phyloP scores from a whole-genome alignment of 2,113 vertebrate genomes.

The Tichodroma muraria region DNA sequence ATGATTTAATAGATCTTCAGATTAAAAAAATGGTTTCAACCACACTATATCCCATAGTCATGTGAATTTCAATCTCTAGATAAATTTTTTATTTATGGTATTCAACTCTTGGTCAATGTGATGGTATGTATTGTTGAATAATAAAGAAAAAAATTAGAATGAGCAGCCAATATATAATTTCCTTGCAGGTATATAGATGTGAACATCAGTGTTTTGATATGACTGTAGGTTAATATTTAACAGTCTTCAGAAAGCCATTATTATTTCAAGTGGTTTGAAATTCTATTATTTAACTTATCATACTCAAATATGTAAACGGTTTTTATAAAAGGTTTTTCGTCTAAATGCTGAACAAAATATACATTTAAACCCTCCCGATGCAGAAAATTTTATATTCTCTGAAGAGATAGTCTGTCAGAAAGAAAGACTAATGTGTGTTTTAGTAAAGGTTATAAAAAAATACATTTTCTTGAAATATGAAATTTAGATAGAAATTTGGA shows the following conservation, averaged over 20 bases:
- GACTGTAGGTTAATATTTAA: not conserved
- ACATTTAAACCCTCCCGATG: not conserved
- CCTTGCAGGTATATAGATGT: not conserved
- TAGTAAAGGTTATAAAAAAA: not conserved
- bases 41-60: not conserved
- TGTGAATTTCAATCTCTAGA: not conserved
- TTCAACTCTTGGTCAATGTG: not conserved
- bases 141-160: not conserved
- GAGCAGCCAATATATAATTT: not conserved
- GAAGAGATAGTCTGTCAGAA: not conserved
- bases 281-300: conserved; percentile 21
- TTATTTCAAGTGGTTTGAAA: conserved; percentile 16
- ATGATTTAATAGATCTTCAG: too few species aligned
- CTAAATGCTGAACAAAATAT: conserved; percentile 23
- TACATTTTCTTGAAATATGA: not conserved
- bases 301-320: not conserved
- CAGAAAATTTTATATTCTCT: not conserved
- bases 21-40: not conserved
- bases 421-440: not conserved
- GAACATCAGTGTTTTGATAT: not conserved
- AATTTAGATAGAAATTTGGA: not conserved
- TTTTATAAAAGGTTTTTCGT: too few species aligned
- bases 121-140: not conserved
- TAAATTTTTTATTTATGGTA: not conserved
- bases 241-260: not conserved